Evolutionary conservation across 1,140 invertebrate species (phyloP).

Genomic region (Acyrthosiphon pisum): DNA sequence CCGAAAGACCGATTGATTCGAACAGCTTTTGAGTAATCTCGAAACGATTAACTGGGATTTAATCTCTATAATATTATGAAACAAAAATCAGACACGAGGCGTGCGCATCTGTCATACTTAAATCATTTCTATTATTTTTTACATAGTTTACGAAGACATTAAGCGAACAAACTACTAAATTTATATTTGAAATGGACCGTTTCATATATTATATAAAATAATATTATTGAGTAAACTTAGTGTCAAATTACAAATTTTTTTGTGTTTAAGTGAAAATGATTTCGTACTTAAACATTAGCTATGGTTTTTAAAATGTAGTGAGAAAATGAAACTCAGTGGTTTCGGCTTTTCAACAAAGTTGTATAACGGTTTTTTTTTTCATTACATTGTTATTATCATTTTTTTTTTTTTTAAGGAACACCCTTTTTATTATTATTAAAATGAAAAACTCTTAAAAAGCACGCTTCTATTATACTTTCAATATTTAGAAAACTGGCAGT

Average conservation of each 20-base stretch:
- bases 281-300: background rate
- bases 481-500: background rate
- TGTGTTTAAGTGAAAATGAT: background rate
- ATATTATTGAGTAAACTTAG: background rate
- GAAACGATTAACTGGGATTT: constrained; percentile 11
- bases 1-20: background rate
- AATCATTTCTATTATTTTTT: background rate
- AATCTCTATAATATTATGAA: background rate
- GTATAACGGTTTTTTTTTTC: background rate
- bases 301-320: background rate
- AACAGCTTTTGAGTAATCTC: background rate
- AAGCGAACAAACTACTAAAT: background rate
- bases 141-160: background rate
- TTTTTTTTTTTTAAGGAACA: background rate
- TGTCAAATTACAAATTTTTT: background rate
- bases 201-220: background rate
- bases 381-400: background rate
- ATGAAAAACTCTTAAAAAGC: background rate
- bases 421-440: background rate
- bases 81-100: background rate
- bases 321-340: background rate
- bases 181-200: background rate
- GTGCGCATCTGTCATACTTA: background rate
- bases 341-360: background rate
- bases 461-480: background rate